Base-by-base conservation (phyloP, 2,113 vertebrate genomes). In the Glaucidium brasilianum region DNA sequence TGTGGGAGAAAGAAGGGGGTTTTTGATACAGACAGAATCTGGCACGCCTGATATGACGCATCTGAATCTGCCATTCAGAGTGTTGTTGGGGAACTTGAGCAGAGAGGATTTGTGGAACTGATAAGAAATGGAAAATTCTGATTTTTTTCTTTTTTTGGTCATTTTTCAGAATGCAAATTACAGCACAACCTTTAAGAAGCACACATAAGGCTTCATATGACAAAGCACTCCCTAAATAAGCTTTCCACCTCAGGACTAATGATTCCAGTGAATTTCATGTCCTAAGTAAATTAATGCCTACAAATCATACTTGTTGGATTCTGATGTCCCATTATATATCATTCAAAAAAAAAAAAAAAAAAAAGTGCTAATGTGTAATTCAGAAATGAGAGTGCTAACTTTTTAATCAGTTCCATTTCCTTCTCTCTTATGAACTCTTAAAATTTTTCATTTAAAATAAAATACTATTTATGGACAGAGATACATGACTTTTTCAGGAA, bases 351-450 rank as follows among this genome's bases (percentile, higher is more conserved):
- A 39, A 39, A 39, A 39, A 64, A 62, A n/a, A 52, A 69, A 69
- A 76, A 58, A 59, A 80, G 10, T 35, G 4, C 17, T 96, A 94
- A 94, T 93, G 22, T 91, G 64, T 95, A 97, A 98, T 88, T 97
- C 95, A 94, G 85, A 97, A 97, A 97, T 94, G 82, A 15, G 52
- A 92, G 11, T 67, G 43, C 30, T 96, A 77, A 94, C 60, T 96
- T 96, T 96, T 94, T 92, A 96, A 97, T 96, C 92, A 97, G 84
- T 95, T 98, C 76, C 72, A 78, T 96, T 97, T 97, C 86, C 75
- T 97, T 96, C 83, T 87, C 18, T 94, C 90, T 86, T 92, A 92
- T 64, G 89, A 96, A 94, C 83, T 94, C 91, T 91, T 43, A 73
- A 50, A 23, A 2, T 32, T 81, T 93, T 94, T 95, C 88, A 82